Evolutionary conservation across 2,888 invertebrate genomes (phyloP), one percentile per base, ranked within the genome.

Genomic region (Polymixis flavicincta): DNA sequence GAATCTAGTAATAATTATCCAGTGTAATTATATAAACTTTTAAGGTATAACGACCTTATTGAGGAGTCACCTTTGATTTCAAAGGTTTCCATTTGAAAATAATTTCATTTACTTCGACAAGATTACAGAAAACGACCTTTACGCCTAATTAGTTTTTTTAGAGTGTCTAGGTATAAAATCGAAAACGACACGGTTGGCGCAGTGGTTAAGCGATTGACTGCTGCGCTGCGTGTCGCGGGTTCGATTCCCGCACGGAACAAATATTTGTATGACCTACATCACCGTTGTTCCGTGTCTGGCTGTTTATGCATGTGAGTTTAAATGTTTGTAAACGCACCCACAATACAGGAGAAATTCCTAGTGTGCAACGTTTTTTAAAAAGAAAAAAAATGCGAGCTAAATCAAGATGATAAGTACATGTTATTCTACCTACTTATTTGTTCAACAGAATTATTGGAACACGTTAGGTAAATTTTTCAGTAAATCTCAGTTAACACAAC

Each of bases 1-100:
- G 14, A 71, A 50, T 25, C n/a, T n/a, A 19, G 13, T 72, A 4
- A 52, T 78, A 48, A 66, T 72, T 83, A 55, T 66, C 14, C 61
- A n/a, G 17, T 17, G 25, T 54, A 71, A 68, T 73, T 65, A 83
- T 32, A 60, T 5, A 57, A 65, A 50, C 22, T 66, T 64, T 32
- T 65, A 7, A 22, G 28, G 7, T 73, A 60, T 48, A 78, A 42
- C 57, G 52, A 54, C 70, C 60, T 42, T 25, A 11, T 19, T n/a
- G 37, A 42, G 1, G 55, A 71, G 50, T 68, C 60, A 79, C 68
- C 54, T 79, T 74, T 54, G 22, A 25, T 8, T 48, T 6, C 1
- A 14, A 48, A 37, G 5, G 5, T 22, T 48, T 42, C 4, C 17
- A 19, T 8, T 13, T 22, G 11, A 61, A 80, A n/a, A 55, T 45